phyloP scores from a whole-genome alignment of 1,140 invertebrate species.

The Zaprionus inermis region DNA sequence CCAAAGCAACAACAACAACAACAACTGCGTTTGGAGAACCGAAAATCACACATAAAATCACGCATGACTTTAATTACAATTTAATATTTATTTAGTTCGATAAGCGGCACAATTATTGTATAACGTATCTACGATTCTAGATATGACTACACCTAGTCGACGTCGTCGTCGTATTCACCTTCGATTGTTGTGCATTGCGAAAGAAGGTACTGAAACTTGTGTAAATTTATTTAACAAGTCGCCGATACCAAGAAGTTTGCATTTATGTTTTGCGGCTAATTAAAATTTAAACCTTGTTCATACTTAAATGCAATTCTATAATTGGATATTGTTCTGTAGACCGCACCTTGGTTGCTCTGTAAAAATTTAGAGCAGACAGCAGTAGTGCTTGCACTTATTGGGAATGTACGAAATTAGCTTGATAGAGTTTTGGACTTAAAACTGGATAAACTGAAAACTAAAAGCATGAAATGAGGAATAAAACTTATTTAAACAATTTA shows the following conservation, averaged over 20 bases:
- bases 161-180: neutral
- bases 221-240: conserved; percentile 73
- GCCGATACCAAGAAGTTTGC: conserved; percentile 43
- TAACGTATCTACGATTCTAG: conserved; percentile 56
- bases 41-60: conserved; percentile 38
- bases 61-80: conserved; percentile 84
- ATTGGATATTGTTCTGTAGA: neutral
- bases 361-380: neutral
- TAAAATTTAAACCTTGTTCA: conserved; percentile 59
- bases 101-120: conserved; percentile 70
- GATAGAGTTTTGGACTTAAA: too few relatives aligned
- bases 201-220: conserved; percentile 29
- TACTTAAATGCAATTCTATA: conserved; percentile 31
- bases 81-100: conserved; percentile 83
- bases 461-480: too few relatives aligned
- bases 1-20: neutral
- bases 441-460: too few relatives aligned
- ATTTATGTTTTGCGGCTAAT: conserved; percentile 50
- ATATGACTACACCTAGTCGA: conserved; percentile 67
- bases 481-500: too few relatives aligned
- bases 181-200: conserved; percentile 1
- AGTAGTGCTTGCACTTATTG: neutral
- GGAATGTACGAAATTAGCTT: too few relatives aligned
- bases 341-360: neutral
- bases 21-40: conserved; percentile 15